These are phyloP conservation scores for Calosoma granatense DNA, from an alignment of 1,140 invertebrate species.

Conservation along the genomic window DNA sequence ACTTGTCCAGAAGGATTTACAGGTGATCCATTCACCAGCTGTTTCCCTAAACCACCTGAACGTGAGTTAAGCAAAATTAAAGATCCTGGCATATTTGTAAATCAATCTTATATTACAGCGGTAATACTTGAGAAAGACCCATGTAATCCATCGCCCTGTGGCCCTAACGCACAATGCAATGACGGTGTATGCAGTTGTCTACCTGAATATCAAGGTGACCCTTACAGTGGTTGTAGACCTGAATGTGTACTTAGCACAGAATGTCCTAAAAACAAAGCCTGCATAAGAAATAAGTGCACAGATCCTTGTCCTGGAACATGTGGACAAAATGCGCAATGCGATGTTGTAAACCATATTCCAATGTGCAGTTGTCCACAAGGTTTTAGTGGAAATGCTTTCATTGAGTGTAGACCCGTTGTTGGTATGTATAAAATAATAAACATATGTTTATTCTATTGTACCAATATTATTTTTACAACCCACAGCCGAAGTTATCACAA, in stretches of 20 bases:
- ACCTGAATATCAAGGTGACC: conserved; percentile 50
- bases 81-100: conserved; percentile 23
- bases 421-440: no score
- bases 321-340: conserved; percentile 56
- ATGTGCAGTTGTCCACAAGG: conserved; percentile 57
- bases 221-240: conserved; percentile 50
- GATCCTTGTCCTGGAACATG: conserved; percentile 66
- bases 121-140: conserved; percentile 39
- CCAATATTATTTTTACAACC: background rate
- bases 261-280: conserved; percentile 53
- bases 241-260: conserved; percentile 55
- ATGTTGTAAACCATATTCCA: conserved; percentile 59
- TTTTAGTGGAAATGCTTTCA: conserved; percentile 61
- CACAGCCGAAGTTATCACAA: background rate
- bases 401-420: conserved; percentile 43
- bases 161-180: conserved; percentile 58
- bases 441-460: background rate
- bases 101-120: conserved; percentile 18
- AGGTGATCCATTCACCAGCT: conserved; percentile 55
- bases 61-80: conserved; percentile 32
- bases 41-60: conserved; percentile 36
- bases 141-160: conserved; percentile 63
- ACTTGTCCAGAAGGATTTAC: conserved; percentile 48
- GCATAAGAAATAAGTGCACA: conserved; percentile 60
- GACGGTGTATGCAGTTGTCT: conserved; percentile 49